These are phyloP conservation scores for Doryteuthis pealeii DNA, from an alignment of 1,140 invertebrate species.

Conservation along the genomic window DNA sequence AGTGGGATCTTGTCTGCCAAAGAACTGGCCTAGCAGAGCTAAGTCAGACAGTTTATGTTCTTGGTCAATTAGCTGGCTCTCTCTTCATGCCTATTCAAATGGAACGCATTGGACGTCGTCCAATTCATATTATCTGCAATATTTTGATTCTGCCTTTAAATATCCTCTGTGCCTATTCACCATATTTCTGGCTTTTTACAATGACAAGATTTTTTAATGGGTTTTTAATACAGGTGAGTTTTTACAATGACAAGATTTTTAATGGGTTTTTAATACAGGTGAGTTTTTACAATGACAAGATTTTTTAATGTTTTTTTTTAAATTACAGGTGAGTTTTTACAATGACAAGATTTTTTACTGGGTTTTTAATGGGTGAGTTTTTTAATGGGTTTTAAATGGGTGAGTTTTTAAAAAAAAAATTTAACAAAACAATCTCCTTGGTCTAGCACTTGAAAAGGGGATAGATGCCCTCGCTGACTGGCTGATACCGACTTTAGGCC, in stretches of 20 bases:
- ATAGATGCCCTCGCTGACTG: too few species aligned
- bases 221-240: background rate
- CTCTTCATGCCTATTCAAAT: constrained; percentile 26
- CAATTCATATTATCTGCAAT: constrained; percentile 24
- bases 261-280: constrained; percentile 14
- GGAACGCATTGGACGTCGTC: constrained; percentile 39
- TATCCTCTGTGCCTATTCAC: constrained; percentile 22
- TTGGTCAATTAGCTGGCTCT: constrained; percentile 36
- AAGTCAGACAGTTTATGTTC: constrained; percentile 35
- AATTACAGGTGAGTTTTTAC: constrained; percentile 4
- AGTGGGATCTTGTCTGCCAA: constrained; percentile 50
- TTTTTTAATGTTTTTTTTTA: constrained; percentile 25
- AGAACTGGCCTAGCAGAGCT: constrained; percentile 30
- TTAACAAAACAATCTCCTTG: too few species aligned
- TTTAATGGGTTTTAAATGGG: constrained; percentile 36
- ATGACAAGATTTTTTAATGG: constrained; percentile 27
- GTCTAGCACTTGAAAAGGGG: too few species aligned
- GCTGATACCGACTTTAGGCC: too few species aligned
- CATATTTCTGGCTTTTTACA: constrained; percentile 22
- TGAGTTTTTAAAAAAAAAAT: too few species aligned
- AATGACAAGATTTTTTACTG: constrained; percentile 40
- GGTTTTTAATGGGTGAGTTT: constrained; percentile 48
- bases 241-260: constrained; percentile 25
- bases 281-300: constrained; percentile 19
- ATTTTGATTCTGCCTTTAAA: constrained; percentile 11